Evolutionary conservation across 2,113 vertebrate genomes (phyloP).

Genomic region (Thomomys bottae): DNA sequence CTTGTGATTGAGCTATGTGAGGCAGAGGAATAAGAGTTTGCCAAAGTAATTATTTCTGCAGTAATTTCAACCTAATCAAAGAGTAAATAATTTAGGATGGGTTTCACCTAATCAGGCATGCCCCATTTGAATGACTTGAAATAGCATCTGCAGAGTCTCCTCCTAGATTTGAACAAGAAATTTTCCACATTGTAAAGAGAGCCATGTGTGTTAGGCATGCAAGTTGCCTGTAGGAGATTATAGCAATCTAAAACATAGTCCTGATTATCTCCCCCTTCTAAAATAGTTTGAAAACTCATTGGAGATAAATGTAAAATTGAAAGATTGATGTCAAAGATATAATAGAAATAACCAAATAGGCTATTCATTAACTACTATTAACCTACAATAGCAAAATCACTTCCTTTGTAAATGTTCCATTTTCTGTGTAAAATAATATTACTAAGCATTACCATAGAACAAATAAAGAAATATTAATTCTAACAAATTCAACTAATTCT

Average conservation of each 20-base stretch:
- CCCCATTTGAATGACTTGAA: too few species aligned
- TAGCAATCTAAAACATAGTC: background rate
- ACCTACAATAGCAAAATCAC: background rate
- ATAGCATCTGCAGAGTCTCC: too few species aligned
- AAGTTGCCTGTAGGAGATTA: too few species aligned
- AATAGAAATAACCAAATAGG: background rate
- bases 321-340: background rate
- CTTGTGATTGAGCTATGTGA: too few species aligned
- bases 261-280: background rate
- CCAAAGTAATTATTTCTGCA: too few species aligned
- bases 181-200: too few species aligned
- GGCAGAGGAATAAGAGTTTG: too few species aligned
- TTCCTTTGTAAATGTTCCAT: background rate
- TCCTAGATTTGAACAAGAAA: too few species aligned
- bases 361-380: background rate
- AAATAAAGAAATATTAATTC: background rate
- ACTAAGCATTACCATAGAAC: background rate
- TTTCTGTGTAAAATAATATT: background rate
- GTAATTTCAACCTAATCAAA: too few species aligned
- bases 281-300: background rate
- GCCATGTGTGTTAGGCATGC: too few species aligned
- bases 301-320: background rate
- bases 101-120: too few species aligned
- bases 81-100: too few species aligned
- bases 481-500: background rate